A percentile compares a stretch with the other conserved stretches of the same genome.
Evolutionary conservation across 2,888 invertebrate species (phyloP).

Genomic region (Ommatoiulus sabulosus): DNA sequence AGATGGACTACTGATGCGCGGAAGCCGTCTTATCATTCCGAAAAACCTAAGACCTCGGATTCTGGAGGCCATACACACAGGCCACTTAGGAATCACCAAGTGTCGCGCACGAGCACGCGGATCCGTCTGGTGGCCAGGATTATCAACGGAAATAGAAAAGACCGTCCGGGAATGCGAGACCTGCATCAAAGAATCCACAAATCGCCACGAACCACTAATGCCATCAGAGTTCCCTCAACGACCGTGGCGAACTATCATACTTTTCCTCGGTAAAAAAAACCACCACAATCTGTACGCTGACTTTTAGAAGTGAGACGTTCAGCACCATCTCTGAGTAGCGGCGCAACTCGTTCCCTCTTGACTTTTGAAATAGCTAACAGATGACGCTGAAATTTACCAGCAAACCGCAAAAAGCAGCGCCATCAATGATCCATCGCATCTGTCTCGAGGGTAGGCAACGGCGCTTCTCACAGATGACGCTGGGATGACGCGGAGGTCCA

Average conservation of each 20-base stretch:
- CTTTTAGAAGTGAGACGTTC: neutral
- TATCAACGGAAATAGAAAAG: too few relatives aligned
- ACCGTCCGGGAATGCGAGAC: too few relatives aligned
- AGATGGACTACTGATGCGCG: too few relatives aligned
- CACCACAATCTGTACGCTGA: neutral
- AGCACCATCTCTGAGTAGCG: neutral
- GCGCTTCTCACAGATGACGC: neutral
- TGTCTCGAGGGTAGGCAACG: neutral
- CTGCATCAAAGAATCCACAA: too few relatives aligned
- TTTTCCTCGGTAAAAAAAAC: neutral
- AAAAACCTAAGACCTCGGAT: too few relatives aligned
- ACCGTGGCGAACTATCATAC: neutral
- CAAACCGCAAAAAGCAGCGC: neutral
- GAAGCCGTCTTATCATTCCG: too few relatives aligned
- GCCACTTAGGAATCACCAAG: too few relatives aligned
- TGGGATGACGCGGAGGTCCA: neutral
- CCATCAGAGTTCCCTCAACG: too few relatives aligned
- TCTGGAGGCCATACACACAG: too few relatives aligned
- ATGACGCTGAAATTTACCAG: neutral
- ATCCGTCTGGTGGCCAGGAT: too few relatives aligned
- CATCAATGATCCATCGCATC: neutral
- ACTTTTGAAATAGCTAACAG: neutral
- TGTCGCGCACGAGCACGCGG: too few relatives aligned
- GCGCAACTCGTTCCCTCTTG: neutral
- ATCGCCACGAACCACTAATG: too few relatives aligned